Evolutionary conservation across 2,113 vertebrate species (phyloP).

Genomic region (Halichoerus grypus): DNA sequence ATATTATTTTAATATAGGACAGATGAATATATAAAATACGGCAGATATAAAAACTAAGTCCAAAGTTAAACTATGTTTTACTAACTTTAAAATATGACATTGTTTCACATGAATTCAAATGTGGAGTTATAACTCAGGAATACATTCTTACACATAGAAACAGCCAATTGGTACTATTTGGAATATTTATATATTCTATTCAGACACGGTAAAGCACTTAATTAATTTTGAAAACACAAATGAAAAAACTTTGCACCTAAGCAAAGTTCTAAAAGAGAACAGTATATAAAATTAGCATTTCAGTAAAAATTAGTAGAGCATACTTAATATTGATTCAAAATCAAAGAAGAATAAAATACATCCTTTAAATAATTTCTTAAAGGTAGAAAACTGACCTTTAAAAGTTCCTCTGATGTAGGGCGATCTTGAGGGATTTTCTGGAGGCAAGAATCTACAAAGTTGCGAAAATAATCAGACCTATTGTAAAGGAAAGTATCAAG

Average conservation of each 20-base stretch:
- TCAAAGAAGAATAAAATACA: neutral
- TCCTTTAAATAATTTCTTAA: conserved; percentile 46
- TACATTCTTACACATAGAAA: conserved; percentile 10
- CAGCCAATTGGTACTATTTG: neutral
- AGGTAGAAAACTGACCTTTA: conserved; percentile 91
- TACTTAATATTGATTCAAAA: neutral
- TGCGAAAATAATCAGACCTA: conserved; percentile 99
- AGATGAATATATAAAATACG: neutral
- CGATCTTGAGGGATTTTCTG: conserved; percentile 99
- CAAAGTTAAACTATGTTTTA: conserved; percentile 20
- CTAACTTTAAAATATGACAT: conserved; percentile 49
- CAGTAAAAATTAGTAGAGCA: neutral
- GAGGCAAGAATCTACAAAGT: conserved; percentile 99
- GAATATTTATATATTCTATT: conserved; percentile 46
- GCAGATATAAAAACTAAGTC: conserved; percentile 7
- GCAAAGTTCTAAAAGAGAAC: neutral
- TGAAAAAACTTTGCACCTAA: neutral
- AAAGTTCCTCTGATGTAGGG: conserved; percentile 98
- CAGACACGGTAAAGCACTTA: neutral
- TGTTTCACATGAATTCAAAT: conserved; percentile 25
- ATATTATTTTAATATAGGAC: conserved; percentile 36
- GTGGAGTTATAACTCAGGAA: conserved; percentile 40
- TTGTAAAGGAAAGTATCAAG: conserved; percentile 76
- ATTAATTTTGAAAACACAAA: conserved; percentile 8
- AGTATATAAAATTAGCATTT: neutral